Percentiles rank a stretch among this genome's conserved stretches.
phyloP scores from a whole-genome alignment of 2,888 invertebrate species.

The Gastracanthus pulcherrimus region DNA sequence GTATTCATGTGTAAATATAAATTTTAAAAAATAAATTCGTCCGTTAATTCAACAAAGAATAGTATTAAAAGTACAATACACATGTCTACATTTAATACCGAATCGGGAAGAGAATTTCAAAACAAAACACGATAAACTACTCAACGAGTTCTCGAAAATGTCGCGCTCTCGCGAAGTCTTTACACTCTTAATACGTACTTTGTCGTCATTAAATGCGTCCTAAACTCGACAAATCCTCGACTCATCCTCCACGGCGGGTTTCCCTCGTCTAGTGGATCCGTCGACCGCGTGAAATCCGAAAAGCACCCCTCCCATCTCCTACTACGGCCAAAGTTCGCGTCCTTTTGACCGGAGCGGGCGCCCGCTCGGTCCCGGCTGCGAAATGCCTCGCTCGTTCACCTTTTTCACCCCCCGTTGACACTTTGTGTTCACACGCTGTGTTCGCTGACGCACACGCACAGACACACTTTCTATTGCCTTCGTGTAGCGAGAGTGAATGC shows the following conservation, averaged over 20 bases:
- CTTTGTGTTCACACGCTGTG: neutral
- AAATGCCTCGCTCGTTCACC: neutral
- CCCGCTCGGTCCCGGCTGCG: neutral
- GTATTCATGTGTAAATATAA: too few relatives aligned
- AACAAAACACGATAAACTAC: constrained; percentile 21
- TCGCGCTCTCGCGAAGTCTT: neutral
- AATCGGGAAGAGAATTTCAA: too few relatives aligned
- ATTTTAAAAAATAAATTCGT: too few relatives aligned
- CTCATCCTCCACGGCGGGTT: too few relatives aligned
- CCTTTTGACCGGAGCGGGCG: neutral
- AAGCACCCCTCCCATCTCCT: neutral
- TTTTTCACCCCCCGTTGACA: neutral
- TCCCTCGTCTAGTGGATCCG: too few relatives aligned
- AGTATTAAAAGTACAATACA: too few relatives aligned
- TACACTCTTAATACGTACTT: neutral
- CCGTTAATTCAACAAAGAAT: too few relatives aligned
- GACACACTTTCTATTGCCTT: too few relatives aligned
- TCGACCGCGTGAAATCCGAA: neutral
- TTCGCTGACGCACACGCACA: too few relatives aligned
- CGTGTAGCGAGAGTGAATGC: too few relatives aligned
- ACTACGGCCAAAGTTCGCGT: too few relatives aligned
- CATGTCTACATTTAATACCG: too few relatives aligned
- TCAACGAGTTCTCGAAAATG: neutral
- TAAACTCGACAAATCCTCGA: neutral
- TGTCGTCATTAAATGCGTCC: neutral